A percentile compares a stretch with the other conserved stretches of the same genome.
phyloP scores from a whole-genome alignment of 2,113 vertebrate genomes.

The Saguinus imperator region DNA sequence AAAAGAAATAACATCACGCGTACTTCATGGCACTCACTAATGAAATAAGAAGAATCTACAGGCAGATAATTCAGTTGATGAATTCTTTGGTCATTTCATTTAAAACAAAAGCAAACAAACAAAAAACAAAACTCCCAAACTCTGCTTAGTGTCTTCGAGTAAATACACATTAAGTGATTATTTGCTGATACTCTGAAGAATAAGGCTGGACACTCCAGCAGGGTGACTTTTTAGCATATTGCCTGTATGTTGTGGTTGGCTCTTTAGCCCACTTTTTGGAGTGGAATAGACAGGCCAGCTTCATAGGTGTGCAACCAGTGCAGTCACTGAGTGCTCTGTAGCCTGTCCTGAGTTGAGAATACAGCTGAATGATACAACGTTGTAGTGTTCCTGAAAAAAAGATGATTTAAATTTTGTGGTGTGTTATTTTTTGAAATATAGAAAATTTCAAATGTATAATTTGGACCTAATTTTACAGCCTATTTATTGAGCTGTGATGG shows the following conservation, averaged over 20 bases:
- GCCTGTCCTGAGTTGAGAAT: background rate
- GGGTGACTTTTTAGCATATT: background rate
- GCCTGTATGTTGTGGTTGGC: background rate
- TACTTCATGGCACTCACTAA: background rate
- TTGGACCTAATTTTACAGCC: background rate
- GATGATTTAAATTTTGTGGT: background rate
- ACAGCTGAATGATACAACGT: background rate
- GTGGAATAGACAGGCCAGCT: background rate
- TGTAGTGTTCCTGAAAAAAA: background rate
- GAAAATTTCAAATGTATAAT: background rate
- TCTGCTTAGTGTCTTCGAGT: background rate
- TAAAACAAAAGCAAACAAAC: background rate
- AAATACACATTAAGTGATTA: background rate
- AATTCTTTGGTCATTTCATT: conserved; percentile 20
- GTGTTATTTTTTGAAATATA: background rate
- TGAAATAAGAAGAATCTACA: background rate
- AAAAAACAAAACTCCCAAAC: background rate
- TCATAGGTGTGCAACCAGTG: background rate
- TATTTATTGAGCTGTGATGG: background rate
- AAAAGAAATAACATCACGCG: background rate
- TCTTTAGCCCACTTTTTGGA: background rate
- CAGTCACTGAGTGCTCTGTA: background rate
- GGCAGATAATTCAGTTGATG: background rate
- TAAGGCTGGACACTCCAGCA: background rate
- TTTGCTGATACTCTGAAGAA: background rate